phyloP scores from a whole-genome alignment of 2,113 vertebrate species.

The Cyphomyrus discorhynchus region DNA sequence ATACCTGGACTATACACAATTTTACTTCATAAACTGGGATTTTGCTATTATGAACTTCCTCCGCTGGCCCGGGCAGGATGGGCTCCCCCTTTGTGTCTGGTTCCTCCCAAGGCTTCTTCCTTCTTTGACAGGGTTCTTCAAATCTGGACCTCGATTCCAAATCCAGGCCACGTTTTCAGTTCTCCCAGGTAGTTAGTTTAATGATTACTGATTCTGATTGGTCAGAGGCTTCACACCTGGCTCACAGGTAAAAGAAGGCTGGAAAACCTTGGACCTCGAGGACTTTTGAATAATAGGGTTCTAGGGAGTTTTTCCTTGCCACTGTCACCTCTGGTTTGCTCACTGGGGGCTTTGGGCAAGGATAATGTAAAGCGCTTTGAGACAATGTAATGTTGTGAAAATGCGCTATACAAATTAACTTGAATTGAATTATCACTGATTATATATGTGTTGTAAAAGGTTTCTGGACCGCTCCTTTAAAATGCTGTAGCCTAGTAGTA shows the following conservation, averaged over 20 bases:
- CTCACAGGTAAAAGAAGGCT: no score
- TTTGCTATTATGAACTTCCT: not conserved
- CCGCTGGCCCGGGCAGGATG: not conserved
- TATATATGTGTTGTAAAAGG: not conserved
- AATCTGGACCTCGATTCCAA: no score
- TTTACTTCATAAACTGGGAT: not conserved
- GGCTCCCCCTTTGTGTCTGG: not conserved
- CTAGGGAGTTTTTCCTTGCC: not conserved
- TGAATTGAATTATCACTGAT: not conserved
- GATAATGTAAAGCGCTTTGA: not conserved
- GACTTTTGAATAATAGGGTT: not conserved
- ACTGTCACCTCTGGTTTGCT: not conserved
- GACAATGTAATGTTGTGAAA: not conserved
- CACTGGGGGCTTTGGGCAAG: not conserved
- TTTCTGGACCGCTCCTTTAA: not conserved
- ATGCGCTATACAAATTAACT: not conserved
- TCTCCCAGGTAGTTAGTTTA: no score
- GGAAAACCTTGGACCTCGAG: no score
- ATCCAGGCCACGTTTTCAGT: no score
- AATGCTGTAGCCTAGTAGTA: not conserved
- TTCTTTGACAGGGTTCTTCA: not conserved
- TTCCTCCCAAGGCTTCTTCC: not conserved
- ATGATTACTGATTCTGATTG: no score
- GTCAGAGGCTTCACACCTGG: no score
- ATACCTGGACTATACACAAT: not conserved